Percentiles rank a stretch among this genome's conserved stretches.
These are phyloP conservation scores for Lepidocyrtoides sp. DNA, from an alignment of 2,888 invertebrate species.

Conservation along the genomic window DNA sequence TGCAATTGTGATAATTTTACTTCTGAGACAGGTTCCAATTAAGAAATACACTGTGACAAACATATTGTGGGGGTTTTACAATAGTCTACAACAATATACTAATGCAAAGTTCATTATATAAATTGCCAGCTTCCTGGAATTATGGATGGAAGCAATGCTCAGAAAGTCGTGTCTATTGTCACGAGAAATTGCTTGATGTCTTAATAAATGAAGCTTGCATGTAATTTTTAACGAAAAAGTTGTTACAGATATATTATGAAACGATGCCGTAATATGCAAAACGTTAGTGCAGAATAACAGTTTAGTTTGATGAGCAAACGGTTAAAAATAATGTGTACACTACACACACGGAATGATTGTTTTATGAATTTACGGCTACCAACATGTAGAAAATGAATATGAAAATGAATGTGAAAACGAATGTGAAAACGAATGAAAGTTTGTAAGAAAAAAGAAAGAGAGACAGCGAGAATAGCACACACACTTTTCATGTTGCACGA, in stretches of 20 bases:
- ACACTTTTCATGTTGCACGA: too few species aligned
- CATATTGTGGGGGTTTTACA: not conserved
- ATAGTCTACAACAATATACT: not conserved
- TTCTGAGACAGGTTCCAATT: not conserved
- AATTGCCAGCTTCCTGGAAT: slow-evolving; percentile 59
- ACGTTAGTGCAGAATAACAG: too few species aligned
- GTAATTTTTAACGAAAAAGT: not conserved
- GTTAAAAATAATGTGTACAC: too few species aligned
- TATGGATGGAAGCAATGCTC: not conserved
- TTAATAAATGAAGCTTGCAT: not conserved
- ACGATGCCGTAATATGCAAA: not conserved
- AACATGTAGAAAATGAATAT: too few species aligned
- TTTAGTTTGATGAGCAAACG: too few species aligned
- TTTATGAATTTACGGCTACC: too few species aligned
- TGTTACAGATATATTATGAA: not conserved
- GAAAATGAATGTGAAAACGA: too few species aligned
- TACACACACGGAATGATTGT: too few species aligned
- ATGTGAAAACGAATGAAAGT: too few species aligned
- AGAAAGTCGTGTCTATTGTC: not conserved
- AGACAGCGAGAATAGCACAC: too few species aligned
- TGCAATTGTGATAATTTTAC: not conserved
- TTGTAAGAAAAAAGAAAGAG: too few species aligned
- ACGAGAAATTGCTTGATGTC: not conserved
- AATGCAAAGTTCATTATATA: not conserved
- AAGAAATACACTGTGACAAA: not conserved